Percentiles rank a stretch among this genome's conserved stretches.
phyloP scores from a whole-genome alignment of 2,797 vertebrate species.

The Pipistrellus kuhlii region DNA sequence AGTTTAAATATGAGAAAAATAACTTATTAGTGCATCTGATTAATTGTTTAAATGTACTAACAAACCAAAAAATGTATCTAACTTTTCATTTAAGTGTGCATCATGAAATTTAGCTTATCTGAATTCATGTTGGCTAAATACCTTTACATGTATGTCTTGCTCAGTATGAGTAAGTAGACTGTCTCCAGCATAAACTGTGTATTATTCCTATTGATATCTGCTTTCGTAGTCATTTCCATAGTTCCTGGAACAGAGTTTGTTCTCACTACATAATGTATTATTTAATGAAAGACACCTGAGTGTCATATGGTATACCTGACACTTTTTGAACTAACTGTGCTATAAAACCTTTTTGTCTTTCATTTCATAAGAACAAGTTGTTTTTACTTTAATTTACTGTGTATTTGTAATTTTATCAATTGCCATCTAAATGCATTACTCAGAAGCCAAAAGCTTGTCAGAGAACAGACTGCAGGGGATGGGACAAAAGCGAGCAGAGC shows the following conservation, averaged over 20 bases:
- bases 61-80: neutral
- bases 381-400: conserved; percentile 12
- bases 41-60: neutral
- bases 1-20: neutral
- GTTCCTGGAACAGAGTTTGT: neutral
- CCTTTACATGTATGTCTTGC: neutral
- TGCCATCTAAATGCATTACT: neutral
- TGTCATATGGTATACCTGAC: neutral
- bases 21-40: neutral
- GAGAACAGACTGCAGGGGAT: neutral
- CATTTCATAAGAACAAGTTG: neutral
- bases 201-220: neutral
- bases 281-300: neutral
- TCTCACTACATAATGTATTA: neutral
- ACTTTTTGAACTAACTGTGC: neutral
- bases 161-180: neutral
- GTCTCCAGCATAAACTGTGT: neutral
- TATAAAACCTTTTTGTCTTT: neutral
- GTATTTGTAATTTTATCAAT: neutral
- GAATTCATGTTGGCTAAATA: neutral
- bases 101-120: neutral
- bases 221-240: neutral
- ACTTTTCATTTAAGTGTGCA: neutral
- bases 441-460: neutral
- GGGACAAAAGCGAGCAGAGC: neutral